A percentile compares a stretch with the other conserved stretches of the same genome.
These are phyloP conservation scores for Cheiracanthium punctorium DNA, from an alignment of 2,888 invertebrate genomes.

Conservation along the genomic window DNA sequence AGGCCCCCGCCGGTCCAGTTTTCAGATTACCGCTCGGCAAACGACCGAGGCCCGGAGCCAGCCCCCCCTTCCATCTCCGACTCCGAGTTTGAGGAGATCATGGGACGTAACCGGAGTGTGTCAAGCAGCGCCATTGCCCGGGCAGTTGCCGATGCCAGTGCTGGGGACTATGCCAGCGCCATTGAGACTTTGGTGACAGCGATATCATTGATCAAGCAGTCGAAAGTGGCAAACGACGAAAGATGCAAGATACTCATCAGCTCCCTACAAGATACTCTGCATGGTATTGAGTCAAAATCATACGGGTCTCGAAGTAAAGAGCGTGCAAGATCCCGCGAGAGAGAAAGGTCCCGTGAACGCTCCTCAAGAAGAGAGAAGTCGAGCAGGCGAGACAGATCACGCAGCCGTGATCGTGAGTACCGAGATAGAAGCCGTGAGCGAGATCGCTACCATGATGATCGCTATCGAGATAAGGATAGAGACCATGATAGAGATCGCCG, in stretches of 20 bases:
- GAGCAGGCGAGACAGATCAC: constrained; percentile 74
- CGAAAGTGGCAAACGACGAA: constrained; percentile 96
- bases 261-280: constrained; percentile 95
- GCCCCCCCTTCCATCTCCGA: constrained; percentile 80
- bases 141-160: constrained; percentile 97
- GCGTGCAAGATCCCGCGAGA: constrained; percentile 84
- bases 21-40: constrained; percentile 69
- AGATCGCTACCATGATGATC: constrained; percentile 79
- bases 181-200: constrained; percentile 99
- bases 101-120: constrained; percentile 97
- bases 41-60: constrained; percentile 47
- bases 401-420: constrained; percentile 79
- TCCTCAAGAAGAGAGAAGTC: constrained; percentile 73
- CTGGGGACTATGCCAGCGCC: constrained; percentile 96
- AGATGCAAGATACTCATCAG: constrained; percentile 98
- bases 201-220: constrained; percentile 98
- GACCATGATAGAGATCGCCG: constrained; percentile 75
- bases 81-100: constrained; percentile 98
- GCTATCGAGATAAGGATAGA: constrained; percentile 74
- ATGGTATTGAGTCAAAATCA: constrained; percentile 98
- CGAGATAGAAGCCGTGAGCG: constrained; percentile 79
- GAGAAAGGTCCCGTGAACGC: constrained; percentile 80
- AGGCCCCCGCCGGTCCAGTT: constrained; percentile 79
- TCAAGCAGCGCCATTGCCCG: constrained; percentile 97
- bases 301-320: constrained; percentile 83